Evolutionary conservation across 2,797 vertebrate genomes (phyloP).

Genomic region (Taenioides sp.): DNA sequence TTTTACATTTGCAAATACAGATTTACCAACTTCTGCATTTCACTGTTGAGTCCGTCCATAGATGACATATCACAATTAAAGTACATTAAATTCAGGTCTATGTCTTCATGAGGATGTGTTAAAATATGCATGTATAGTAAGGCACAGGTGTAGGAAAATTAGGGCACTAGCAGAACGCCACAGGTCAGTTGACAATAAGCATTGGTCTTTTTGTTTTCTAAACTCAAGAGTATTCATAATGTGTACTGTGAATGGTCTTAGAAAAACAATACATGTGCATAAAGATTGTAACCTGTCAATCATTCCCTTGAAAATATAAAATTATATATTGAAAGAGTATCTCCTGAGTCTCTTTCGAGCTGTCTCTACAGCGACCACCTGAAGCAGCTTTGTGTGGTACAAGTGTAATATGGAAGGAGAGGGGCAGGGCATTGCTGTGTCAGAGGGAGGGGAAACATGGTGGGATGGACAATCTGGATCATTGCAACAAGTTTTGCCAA

Average conservation of each 20-base stretch:
- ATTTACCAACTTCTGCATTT: too few relatives aligned
- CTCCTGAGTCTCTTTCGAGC: too few relatives aligned
- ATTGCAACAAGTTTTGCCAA: constrained; percentile 34
- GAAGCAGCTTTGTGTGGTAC: constrained; percentile 24
- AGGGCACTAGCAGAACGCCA: constrained; percentile 18
- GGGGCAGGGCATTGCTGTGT: constrained; percentile 16
- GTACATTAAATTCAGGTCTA: constrained; percentile 5
- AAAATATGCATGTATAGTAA: too few relatives aligned
- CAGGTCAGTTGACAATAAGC: constrained; percentile 71
- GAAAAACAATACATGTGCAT: not conserved
- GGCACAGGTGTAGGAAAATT: constrained; percentile 12
- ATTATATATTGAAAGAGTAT: too few relatives aligned
- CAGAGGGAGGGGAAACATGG: constrained; percentile 43
- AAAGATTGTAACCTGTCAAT: too few relatives aligned
- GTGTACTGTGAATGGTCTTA: constrained; percentile 41
- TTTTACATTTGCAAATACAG: too few relatives aligned
- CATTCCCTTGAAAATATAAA: too few relatives aligned
- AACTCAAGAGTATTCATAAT: constrained; percentile 52
- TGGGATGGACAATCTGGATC: constrained; percentile 44
- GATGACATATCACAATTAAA: not conserved
- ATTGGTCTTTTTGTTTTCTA: constrained; percentile 74
- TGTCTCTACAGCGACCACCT: constrained; percentile 50
- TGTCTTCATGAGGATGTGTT: too few relatives aligned
- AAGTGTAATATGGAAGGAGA: constrained; percentile 13
- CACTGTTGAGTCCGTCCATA: too few relatives aligned